A percentile compares a stretch with the other conserved stretches of the same genome.
Evolutionary conservation across 2,888 invertebrate species (phyloP).

Genomic region (Metopia argyrocephala): DNA sequence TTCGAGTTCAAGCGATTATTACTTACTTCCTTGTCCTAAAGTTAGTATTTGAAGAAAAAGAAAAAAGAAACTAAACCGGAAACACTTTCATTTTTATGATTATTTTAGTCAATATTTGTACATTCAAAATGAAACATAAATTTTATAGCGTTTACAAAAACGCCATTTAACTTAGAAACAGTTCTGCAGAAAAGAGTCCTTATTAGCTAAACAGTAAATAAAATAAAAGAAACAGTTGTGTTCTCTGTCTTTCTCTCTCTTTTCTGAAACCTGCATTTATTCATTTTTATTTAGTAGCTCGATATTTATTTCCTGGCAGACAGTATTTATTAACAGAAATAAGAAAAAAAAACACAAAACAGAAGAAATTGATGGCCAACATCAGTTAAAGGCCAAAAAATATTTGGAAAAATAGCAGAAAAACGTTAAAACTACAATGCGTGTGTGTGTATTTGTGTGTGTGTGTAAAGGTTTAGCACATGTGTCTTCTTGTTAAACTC

Average conservation of each 20-base stretch:
- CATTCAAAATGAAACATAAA: constrained; percentile 42
- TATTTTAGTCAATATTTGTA: constrained; percentile 58
- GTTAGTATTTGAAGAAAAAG: background rate
- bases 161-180: background rate
- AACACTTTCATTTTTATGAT: constrained; percentile 62
- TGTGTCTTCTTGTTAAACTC: constrained; percentile 16
- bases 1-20: background rate
- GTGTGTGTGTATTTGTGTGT: background rate
- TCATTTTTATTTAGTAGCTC: constrained; percentile 45
- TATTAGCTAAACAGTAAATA: background rate
- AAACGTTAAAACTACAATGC: background rate
- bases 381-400: constrained; percentile 45
- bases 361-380: constrained; percentile 61
- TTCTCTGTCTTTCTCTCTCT: background rate
- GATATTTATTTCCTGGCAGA: constrained; percentile 60
- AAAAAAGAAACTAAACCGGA: too few relatives aligned
- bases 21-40: background rate
- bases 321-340: constrained; percentile 60
- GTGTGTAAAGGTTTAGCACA: constrained; percentile 12
- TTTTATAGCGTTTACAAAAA: constrained; percentile 15
- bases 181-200: background rate
- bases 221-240: background rate
- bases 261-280: background rate
- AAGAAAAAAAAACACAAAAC: too few relatives aligned
- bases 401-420: background rate